Percentiles rank a stretch among this genome's conserved stretches.
Evolutionary conservation across 2,797 vertebrate genomes (phyloP).

Genomic region (Cercopithecus neglectus): DNA sequence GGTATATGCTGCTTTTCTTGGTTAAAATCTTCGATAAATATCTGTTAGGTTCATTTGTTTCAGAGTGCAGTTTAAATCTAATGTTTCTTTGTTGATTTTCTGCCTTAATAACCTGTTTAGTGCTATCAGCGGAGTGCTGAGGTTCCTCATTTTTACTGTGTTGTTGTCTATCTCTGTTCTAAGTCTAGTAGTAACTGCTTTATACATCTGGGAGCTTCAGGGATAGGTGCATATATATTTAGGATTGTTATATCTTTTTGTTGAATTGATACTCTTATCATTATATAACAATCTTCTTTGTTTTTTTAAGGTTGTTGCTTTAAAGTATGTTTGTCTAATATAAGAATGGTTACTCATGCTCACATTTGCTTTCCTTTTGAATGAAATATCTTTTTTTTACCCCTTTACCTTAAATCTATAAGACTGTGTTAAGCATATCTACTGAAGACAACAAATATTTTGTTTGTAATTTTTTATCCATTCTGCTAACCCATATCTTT

Average conservation of each 20-base stretch:
- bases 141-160: not conserved
- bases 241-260: not conserved
- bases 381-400: not conserved
- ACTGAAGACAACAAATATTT: not conserved
- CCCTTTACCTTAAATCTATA: not conserved
- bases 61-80: not conserved
- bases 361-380: not conserved
- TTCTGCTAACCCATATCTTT: not conserved
- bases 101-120: not conserved
- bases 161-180: not conserved
- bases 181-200: not conserved
- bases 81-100: not conserved
- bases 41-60: not conserved
- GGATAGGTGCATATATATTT: not conserved
- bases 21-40: not conserved
- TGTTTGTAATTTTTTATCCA: not conserved
- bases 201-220: not conserved
- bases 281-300: not conserved
- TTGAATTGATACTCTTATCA: not conserved
- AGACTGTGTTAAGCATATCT: not conserved
- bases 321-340: not conserved
- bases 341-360: not conserved
- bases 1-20: not conserved
- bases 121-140: not conserved
- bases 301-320: not conserved